Percentiles rank a stretch among this genome's conserved stretches.
These are phyloP conservation scores for Pristionchus entomophagus DNA, from an alignment of 2,888 invertebrate species.

Conservation along the genomic window DNA sequence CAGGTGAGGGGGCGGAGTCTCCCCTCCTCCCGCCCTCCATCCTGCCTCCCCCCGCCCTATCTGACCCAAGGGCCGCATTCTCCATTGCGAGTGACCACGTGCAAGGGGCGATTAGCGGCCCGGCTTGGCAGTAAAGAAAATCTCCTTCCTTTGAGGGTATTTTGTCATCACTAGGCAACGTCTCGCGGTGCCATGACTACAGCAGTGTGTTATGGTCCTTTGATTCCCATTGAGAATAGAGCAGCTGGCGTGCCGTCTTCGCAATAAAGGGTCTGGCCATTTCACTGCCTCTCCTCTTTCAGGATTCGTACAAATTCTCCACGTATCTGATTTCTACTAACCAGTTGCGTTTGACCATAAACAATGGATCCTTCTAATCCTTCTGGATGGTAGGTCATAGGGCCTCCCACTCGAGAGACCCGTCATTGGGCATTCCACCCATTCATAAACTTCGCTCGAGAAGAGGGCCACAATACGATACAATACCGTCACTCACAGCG, in stretches of 20 bases:
- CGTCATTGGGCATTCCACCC: constrained; percentile 9
- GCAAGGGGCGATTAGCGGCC: not conserved
- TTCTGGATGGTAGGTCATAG: not conserved
- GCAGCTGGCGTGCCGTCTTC: constrained; percentile 15
- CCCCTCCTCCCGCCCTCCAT: not conserved
- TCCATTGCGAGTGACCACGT: not conserved
- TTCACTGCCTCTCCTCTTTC: not conserved
- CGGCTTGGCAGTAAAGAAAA: not conserved
- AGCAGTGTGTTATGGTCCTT: not conserved
- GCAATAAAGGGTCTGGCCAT: not conserved
- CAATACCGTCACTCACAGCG: constrained; percentile 19
- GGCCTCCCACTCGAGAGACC: not conserved
- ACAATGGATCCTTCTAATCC: not conserved
- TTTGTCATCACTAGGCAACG: not conserved
- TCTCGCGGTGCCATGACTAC: not conserved
- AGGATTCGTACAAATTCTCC: not conserved
- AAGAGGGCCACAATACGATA: too few species aligned
- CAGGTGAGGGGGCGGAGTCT: constrained; percentile 25
- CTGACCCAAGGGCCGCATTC: not conserved
- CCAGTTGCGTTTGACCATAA: not conserved
- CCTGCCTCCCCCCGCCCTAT: not conserved
- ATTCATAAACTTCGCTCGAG: not conserved
- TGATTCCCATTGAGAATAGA: not conserved
- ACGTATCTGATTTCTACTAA: constrained; percentile 9
- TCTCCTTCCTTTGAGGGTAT: not conserved